These are phyloP conservation scores for Sarcophaga caerulescens DNA, from an alignment of 2,888 invertebrate genomes.

Conservation along the genomic window DNA sequence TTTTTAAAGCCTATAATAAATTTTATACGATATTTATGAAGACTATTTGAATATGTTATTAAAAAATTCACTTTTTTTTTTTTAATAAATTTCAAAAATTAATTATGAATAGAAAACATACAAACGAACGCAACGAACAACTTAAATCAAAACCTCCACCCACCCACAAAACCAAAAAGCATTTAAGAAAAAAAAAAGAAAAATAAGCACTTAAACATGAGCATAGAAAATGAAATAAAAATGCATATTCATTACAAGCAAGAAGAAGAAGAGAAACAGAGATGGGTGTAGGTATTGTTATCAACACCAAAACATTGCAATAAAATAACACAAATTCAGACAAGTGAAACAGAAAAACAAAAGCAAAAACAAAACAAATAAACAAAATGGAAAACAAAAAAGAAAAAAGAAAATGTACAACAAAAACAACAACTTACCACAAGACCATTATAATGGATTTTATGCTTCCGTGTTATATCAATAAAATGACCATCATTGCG, in stretches of 20 bases:
- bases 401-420: conserved; percentile 35
- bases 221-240: not conserved
- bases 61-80: conserved; percentile 56
- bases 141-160: conserved; percentile 14
- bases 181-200: not conserved
- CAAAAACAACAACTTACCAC: conserved; percentile 75
- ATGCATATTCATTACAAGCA: conserved; percentile 39
- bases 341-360: conserved; percentile 33
- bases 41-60: conserved; percentile 1
- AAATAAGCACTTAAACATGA: too few species aligned
- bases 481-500: conserved; percentile 72
- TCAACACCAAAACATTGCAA: conserved; percentile 1
- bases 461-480: conserved; percentile 78
- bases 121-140: not conserved
- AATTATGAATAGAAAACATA: conserved; percentile 25
- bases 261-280: not conserved
- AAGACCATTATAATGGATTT: conserved; percentile 77
- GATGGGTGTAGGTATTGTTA: not conserved
- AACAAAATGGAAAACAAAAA: conserved; percentile 29
- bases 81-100: not conserved
- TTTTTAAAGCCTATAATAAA: not conserved
- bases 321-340: conserved; percentile 34
- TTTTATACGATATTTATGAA: not conserved
- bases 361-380: conserved; percentile 17
- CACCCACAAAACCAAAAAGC: conserved; percentile 40